Conservation (phyloP, 2,797 vertebrate genomes). For the Coendou prehensilis region DNA sequence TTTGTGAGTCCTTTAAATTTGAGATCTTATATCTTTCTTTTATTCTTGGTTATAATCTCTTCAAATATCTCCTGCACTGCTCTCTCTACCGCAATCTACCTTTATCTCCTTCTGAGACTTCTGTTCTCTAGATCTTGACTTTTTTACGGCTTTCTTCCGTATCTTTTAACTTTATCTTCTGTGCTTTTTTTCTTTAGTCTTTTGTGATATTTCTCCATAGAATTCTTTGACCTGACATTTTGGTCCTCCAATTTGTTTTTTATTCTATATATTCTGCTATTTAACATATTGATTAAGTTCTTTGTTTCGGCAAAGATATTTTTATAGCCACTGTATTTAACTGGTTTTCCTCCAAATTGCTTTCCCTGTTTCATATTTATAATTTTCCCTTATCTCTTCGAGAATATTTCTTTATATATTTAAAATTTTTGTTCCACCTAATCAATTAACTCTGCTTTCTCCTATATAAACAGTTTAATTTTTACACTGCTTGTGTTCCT, state of each 20-base stretch:
- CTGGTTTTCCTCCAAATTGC: not conserved
- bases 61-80: not conserved
- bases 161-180: slow-evolving; percentile 16
- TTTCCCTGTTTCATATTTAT: not conserved
- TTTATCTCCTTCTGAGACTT: not conserved
- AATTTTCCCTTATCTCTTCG: not conserved
- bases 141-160: slow-evolving; percentile 38
- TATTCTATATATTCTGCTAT: not conserved
- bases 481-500: not conserved
- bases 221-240: not conserved
- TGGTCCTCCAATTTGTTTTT: not conserved
- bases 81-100: not conserved
- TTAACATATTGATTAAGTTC: not conserved
- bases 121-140: not conserved
- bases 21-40: not conserved
- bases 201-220: not conserved
- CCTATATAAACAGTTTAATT: not conserved
- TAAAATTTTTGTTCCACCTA: not conserved
- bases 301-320: not conserved
- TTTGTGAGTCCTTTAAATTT: not conserved
- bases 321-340: not conserved
- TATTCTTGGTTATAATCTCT: not conserved
- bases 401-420: slow-evolving; percentile 19
- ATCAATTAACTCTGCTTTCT: slow-evolving; percentile 20
- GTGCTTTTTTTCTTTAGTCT: not conserved